Percentiles rank a stretch among this genome's conserved stretches.
phyloP scores from a whole-genome alignment of 2,797 vertebrate genomes.

The Australoheros facetus region DNA sequence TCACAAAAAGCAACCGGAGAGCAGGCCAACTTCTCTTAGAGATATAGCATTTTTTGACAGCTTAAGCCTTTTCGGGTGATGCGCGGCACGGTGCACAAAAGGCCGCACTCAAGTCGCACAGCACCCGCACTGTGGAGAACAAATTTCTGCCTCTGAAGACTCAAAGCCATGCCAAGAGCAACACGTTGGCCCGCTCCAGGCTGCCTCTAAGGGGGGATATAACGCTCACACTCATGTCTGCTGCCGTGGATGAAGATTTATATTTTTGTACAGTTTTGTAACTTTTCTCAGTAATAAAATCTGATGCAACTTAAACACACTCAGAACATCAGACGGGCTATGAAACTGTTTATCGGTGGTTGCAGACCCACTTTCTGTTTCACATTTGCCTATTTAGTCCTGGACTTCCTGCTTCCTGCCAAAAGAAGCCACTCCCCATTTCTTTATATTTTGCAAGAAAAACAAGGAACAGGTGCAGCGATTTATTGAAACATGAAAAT shows the following conservation, averaged over 20 bases:
- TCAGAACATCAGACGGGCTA: neutral
- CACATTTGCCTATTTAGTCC: neutral
- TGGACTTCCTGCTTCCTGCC: too few species aligned
- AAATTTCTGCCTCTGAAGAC: slow-evolving; percentile 23
- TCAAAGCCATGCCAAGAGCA: slow-evolving; percentile 29
- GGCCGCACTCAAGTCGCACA: neutral
- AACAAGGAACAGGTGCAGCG: neutral
- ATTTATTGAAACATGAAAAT: neutral
- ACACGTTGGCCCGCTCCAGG: slow-evolving; percentile 35
- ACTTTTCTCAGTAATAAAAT: neutral
- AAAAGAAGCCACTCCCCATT: too few species aligned
- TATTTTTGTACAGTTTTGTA: neutral
- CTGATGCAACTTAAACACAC: too few species aligned
- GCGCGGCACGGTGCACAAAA: slow-evolving; percentile 13
- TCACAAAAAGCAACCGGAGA: slow-evolving; percentile 13
- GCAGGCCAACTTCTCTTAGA: slow-evolving; percentile 37
- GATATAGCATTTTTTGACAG: slow-evolving; percentile 50
- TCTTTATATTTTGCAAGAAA: neutral
- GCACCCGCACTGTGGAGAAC: neutral
- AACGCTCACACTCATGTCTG: neutral
- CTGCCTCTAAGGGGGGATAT: neutral
- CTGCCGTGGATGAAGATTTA: neutral
- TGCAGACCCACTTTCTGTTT: neutral
- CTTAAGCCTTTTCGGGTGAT: slow-evolving; percentile 38
- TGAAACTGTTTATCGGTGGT: neutral